These are phyloP conservation scores for Channa maculata DNA, from an alignment of 2,113 vertebrate genomes.

Conservation along the genomic window DNA sequence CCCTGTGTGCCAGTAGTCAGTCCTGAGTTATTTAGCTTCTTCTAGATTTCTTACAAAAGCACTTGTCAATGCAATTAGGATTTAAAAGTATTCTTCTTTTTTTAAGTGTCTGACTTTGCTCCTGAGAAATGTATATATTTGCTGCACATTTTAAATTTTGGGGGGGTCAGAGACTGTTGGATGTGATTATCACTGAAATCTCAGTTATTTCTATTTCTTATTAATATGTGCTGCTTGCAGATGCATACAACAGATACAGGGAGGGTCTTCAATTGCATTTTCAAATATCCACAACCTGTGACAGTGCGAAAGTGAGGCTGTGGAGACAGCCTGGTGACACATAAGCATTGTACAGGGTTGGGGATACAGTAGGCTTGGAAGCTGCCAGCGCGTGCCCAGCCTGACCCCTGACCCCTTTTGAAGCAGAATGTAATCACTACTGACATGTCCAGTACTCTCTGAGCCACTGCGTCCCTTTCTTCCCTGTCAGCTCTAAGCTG, in stretches of 20 bases:
- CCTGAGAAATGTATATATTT: too few species aligned
- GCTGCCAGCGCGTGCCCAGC: conserved; percentile 27
- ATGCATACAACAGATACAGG: neutral
- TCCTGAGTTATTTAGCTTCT: too few species aligned
- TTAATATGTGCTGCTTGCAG: conserved; percentile 3
- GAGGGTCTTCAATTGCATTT: conserved; percentile 33
- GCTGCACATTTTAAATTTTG: too few species aligned
- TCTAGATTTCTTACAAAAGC: too few species aligned
- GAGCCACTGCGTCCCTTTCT: conserved; percentile 38
- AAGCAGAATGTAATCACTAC: conserved; percentile 63
- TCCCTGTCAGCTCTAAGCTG: conserved; percentile 47
- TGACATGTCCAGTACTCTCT: conserved; percentile 63
- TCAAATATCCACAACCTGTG: conserved; percentile 7
- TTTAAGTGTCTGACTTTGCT: too few species aligned
- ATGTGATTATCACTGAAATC: neutral
- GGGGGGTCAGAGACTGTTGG: too few species aligned
- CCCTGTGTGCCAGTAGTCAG: too few species aligned
- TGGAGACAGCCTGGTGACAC: conserved; percentile 4
- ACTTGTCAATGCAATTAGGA: too few species aligned
- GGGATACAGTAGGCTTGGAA: conserved; percentile 35
- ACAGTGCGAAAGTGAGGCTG: conserved; percentile 25
- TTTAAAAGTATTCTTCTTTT: too few species aligned
- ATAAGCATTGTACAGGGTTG: conserved; percentile 18
- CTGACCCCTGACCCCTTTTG: conserved; percentile 63
- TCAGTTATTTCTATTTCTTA: neutral